Evolutionary conservation across 1,140 invertebrate species (phyloP), one percentile per base, ranked within the genome.

Genomic region (Pachyrhynchus sulphureomaculatus): DNA sequence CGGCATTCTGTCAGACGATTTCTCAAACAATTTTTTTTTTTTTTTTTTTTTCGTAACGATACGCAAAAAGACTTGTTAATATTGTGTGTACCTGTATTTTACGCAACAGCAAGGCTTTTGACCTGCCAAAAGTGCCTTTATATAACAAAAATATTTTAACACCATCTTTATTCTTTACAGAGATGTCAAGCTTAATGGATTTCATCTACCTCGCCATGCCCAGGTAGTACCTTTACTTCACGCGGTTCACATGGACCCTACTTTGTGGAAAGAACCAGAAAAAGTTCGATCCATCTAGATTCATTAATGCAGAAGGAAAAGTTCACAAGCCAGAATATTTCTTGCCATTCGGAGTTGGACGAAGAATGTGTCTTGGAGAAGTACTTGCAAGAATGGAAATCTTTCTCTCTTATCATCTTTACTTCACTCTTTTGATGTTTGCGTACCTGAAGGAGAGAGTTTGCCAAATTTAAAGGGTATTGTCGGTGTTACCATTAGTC

Each of bases 311-410:
- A 0, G 87, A 88, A 63, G 90, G 90, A 15, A 89, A 89, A 72
- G 86, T 96, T 12, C 80, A 79, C 33, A 91, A 90, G 54, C 92
- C 92, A 0, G 89, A 93, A 64, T 92, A 83, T 75, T 96, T 95
- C 76, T 87, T 96, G 80, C 94, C 93, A 0, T 96, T 95, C 74
- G 93, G 92, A 24, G 90, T 94, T 1, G 93, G 93, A 0, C 79
- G 91, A 10, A 83, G 95, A n/a, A 93, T 93, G 87, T 97, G 95
- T 72, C 78, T 97, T 5, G 95, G 95, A 3, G 92, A 96, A 68
- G 86, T 90, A 0, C 76, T 97, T 47, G 94, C 94, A 0, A 80
- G 88, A 13, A 93, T 93, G 86, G 94, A 97, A 74, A 79, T 96
- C 34, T 96, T 95, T 76, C 81, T 95, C 32, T 96, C 79, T 92